Evolutionary conservation across 1,140 invertebrate species (phyloP), one percentile per base, ranked within the genome.

Genomic region (Oncopodura yosiiana): DNA sequence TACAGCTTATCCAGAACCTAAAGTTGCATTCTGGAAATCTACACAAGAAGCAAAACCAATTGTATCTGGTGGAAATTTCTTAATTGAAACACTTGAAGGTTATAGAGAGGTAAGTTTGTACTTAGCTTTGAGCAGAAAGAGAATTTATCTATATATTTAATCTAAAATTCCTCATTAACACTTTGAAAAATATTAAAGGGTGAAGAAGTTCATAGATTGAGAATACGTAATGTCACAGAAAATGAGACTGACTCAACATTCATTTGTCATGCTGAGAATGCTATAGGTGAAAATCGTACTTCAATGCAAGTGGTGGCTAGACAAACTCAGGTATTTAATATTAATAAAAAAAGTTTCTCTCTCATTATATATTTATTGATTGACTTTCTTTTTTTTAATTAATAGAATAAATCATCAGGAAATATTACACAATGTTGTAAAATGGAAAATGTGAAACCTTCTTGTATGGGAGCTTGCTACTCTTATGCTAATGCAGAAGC

Each of bases 401-500:
- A n/a, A 49, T 24, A 12, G 21, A 34, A 14, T 21, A 16, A 18
- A 21, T 34, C 14, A 11, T 19, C 48, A 37, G 79, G 77, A 51
- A 85, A 86, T 62, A 78, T 86, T 6, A 80, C 80, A 1, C 78
- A 82, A 52, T 87, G 85, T 66, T 88, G 86, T 66, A 69, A 76
- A 21, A 76, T 81, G 67, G 81, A 84, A 68, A 85, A 85, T 64
- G 84, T 89, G 0, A 78, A 80, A 1, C 69, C 78, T 1, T 62
- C 72, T 0, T 88, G 86, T 66, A 80, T 84, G 70, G 82, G 83
- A 65, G 84, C 84, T 3, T 89, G 86, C 70, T 78, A 78, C 26
- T 83, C 85, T 69, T 83, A 83, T 67, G 70, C 88, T 38, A 84
- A 87, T 67, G 84, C 88, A 62, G 83, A 87, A 64, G 77, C 79